Conservation (phyloP, 1,140 invertebrate genomes). For the Akabosia matsudoensis region DNA sequence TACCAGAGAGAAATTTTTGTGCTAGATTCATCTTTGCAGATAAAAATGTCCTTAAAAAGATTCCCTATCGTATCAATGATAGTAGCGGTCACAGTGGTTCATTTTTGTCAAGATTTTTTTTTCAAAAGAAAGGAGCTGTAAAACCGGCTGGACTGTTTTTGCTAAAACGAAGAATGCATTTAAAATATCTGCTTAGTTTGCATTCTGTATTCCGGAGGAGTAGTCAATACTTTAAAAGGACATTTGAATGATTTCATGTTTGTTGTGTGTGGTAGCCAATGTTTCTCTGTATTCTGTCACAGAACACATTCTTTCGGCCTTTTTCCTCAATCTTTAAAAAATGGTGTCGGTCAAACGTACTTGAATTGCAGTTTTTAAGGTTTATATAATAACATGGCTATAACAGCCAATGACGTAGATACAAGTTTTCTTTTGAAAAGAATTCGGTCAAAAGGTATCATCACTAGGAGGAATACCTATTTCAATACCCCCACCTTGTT, state of each 20-base stretch:
- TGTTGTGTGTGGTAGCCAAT: neutral
- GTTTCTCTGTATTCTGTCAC: too few relatives aligned
- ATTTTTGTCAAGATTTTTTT: too few relatives aligned
- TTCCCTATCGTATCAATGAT: neutral
- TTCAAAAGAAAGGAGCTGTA: neutral
- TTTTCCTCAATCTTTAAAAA: neutral
- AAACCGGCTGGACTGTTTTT: conserved; percentile 19
- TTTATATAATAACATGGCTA: neutral
- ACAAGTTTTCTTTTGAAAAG: neutral
- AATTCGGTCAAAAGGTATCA: conserved; percentile 9
- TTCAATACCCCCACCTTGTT: too few relatives aligned
- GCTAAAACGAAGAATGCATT: neutral
- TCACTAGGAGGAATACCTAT: neutral
- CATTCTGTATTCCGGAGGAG: conserved; percentile 18
- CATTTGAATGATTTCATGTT: neutral
- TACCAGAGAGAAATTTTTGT: conserved; percentile 3
- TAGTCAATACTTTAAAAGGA: neutral
- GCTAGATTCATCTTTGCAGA: neutral
- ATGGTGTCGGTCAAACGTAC: neutral
- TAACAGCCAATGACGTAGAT: neutral
- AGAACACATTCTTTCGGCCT: neutral
- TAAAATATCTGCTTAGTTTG: neutral
- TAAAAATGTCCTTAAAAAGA: neutral
- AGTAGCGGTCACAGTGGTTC: too few relatives aligned
- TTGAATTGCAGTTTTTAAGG: conserved; percentile 6